These are phyloP conservation scores for Picus viridis DNA, from an alignment of 2,797 vertebrate genomes.

Conservation along the genomic window DNA sequence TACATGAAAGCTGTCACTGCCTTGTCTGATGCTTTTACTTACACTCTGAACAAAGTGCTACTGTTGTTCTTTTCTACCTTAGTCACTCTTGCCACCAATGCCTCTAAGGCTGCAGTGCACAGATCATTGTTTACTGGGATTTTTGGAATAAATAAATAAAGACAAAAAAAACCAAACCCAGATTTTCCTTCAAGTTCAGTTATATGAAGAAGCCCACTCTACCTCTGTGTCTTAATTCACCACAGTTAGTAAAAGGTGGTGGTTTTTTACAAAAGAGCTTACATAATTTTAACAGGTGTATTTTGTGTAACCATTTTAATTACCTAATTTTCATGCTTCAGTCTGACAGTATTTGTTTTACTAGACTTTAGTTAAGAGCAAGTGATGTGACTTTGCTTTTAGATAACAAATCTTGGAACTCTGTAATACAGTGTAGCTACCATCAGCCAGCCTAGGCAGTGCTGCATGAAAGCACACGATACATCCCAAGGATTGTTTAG, in stretches of 20 bases:
- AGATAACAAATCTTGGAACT: neutral
- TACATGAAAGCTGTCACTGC: neutral
- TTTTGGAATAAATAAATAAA: neutral
- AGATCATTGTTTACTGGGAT: neutral
- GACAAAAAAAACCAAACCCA: neutral
- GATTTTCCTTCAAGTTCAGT: neutral
- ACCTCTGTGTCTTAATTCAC: neutral
- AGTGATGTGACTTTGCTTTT: neutral
- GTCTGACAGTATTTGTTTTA: neutral
- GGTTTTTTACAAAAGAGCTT: neutral
- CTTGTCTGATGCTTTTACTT: slow-evolving; percentile 37
- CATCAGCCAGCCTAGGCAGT: neutral
- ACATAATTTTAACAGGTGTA: neutral
- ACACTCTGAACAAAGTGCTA: neutral
- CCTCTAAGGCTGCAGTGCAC: neutral
- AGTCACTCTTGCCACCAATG: neutral
- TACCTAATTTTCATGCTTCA: neutral
- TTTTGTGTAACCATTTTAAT: neutral
- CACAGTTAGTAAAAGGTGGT: neutral
- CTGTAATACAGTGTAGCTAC: neutral
- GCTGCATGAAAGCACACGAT: neutral
- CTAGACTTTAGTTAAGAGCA: neutral
- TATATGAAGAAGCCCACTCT: neutral
- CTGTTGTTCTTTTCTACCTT: neutral
- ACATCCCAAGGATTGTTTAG: neutral